These are phyloP conservation scores for Hydrozoanthus tunicans DNA, from an alignment of 64 coral and sea anemone genomes.

Conservation along the genomic window DNA sequence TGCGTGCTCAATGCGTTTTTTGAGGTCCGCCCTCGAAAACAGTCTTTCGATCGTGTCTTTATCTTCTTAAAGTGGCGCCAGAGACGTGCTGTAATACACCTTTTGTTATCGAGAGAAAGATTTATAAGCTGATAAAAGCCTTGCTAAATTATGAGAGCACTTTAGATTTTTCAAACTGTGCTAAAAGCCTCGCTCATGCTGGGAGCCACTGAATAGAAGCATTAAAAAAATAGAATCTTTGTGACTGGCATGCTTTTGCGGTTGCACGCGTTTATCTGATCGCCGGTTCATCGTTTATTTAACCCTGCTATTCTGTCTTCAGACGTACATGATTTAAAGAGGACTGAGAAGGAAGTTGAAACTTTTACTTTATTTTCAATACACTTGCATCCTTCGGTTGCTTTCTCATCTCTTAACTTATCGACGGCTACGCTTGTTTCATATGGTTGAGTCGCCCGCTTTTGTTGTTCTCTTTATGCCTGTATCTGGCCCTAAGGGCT, in stretches of 20 bases:
- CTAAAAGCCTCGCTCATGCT: slow-evolving; percentile 19
- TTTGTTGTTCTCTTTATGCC: too few species aligned
- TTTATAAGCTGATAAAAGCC: slow-evolving; percentile 20
- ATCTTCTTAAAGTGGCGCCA: neutral
- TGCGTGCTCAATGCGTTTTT: neutral
- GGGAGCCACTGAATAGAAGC: neutral
- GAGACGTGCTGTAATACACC: neutral
- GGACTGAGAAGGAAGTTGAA: neutral
- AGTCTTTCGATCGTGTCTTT: slow-evolving; percentile 1
- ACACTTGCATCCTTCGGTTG: too few species aligned
- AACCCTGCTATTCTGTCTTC: neutral
- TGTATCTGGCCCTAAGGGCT: too few species aligned
- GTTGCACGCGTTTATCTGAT: neutral
- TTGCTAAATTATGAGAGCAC: neutral
- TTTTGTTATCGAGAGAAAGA: slow-evolving; percentile 10
- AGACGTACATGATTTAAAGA: neutral
- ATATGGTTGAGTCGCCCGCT: too few species aligned
- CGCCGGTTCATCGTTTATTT: neutral
- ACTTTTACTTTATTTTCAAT: neutral
- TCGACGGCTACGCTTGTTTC: too few species aligned
- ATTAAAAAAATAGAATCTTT: neutral
- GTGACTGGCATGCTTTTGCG: neutral
- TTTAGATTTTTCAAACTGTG: slow-evolving; percentile 12
- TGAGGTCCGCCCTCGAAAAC: slow-evolving; percentile 11
- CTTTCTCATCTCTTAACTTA: too few species aligned